These are phyloP conservation scores for Hydrotaea cyrtoneurina DNA, from an alignment of 2,888 invertebrate genomes.

Conservation along the genomic window DNA sequence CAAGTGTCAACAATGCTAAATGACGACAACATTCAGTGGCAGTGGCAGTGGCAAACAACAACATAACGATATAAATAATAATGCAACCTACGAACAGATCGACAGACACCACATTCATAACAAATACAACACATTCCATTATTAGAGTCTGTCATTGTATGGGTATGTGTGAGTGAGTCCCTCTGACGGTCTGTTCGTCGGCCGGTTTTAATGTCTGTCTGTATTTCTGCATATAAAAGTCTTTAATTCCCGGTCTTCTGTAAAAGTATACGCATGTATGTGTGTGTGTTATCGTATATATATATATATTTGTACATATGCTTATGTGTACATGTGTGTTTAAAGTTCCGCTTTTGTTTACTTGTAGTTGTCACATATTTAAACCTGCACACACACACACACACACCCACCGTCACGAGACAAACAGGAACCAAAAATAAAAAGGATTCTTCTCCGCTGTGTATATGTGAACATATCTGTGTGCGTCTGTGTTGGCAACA, in stretches of 20 bases:
- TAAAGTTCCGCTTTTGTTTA: slow-evolving; percentile 11
- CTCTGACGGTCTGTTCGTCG: slow-evolving; percentile 33
- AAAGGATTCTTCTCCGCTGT: neutral
- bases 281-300: neutral
- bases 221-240: slow-evolving; percentile 38
- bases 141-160: neutral
- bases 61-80: neutral
- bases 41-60: neutral
- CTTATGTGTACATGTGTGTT: slow-evolving; percentile 7
- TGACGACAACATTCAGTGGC: slow-evolving; percentile 18
- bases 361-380: slow-evolving; percentile 28
- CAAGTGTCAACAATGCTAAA: slow-evolving; percentile 64
- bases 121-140: neutral
- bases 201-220: slow-evolving; percentile 61
- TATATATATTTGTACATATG: neutral
- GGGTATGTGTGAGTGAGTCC: neutral
- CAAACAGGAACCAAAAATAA: neutral
- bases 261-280: neutral
- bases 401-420: neutral
- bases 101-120: neutral
- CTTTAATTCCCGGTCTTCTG: slow-evolving; percentile 50
- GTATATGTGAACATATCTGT: neutral
- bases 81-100: neutral
- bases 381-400: neutral
- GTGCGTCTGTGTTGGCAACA: slow-evolving; percentile 24